These are phyloP conservation scores for Eutolmus rufibarbis DNA, from an alignment of 2,888 invertebrate species.

Conservation along the genomic window DNA sequence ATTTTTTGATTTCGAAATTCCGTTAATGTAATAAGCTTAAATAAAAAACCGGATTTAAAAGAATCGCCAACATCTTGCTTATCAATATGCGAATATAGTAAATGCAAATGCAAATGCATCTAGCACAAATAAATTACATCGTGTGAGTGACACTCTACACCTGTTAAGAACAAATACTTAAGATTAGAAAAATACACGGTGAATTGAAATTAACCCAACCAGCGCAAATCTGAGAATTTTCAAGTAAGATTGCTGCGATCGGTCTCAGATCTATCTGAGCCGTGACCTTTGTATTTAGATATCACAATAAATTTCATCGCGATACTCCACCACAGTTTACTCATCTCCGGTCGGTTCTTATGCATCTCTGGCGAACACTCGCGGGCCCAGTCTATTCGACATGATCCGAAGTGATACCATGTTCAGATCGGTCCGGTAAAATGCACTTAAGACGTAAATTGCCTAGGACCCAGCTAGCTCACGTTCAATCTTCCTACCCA, in stretches of 20 bases:
- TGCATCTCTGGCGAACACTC: neutral
- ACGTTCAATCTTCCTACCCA: constrained; percentile 2
- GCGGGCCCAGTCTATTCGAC: neutral
- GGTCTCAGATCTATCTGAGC: neutral
- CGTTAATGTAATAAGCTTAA: neutral
- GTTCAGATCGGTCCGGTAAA: neutral
- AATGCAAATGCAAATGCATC: neutral
- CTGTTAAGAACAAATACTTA: neutral
- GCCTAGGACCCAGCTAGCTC: constrained; percentile 6
- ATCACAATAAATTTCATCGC: constrained; percentile 12
- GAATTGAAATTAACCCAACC: neutral
- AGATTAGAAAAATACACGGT: neutral
- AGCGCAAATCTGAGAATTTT: neutral
- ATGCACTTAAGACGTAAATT: constrained; percentile 31
- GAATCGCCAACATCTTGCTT: neutral
- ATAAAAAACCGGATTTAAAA: neutral
- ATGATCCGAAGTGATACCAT: neutral
- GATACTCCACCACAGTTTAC: neutral
- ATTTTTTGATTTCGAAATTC: too few species aligned
- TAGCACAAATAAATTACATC: neutral
- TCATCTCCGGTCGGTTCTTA: neutral
- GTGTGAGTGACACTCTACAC: neutral
- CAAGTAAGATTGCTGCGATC: neutral
- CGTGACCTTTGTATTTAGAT: constrained; percentile 14
- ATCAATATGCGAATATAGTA: neutral